Evolutionary conservation across 2,113 vertebrate species (phyloP).

Genomic region (Raja brachyura): DNA sequence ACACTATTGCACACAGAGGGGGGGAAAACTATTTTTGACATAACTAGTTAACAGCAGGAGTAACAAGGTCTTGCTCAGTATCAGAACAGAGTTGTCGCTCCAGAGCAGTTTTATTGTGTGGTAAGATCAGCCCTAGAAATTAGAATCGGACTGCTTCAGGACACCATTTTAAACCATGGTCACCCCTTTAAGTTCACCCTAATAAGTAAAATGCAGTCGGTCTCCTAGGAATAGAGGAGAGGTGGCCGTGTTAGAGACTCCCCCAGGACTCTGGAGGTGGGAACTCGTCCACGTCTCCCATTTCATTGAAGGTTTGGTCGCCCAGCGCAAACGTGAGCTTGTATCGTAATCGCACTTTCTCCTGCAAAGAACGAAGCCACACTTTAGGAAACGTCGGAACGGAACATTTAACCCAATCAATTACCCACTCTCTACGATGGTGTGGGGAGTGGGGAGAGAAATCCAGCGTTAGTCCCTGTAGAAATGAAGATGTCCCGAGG

Average conservation of each 20-base stretch:
- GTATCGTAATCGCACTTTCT: constrained; percentile 91
- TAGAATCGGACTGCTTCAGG: constrained; percentile 9
- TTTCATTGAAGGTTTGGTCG: constrained; percentile 78
- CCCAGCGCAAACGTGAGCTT: constrained; percentile 85
- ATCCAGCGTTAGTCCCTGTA: neutral
- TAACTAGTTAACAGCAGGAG: neutral
- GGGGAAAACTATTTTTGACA: neutral
- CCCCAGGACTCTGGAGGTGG: constrained; percentile 85
- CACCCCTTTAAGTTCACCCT: neutral
- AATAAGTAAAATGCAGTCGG: neutral
- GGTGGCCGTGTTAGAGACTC: constrained; percentile 62
- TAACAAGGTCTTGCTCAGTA: neutral
- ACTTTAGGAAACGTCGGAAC: neutral
- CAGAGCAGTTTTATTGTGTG: neutral
- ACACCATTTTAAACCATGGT: too few species aligned
- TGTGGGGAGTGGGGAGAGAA: too few species aligned
- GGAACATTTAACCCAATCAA: neutral
- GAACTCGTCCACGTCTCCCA: constrained; percentile 89
- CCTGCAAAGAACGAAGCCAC: constrained; percentile 56
- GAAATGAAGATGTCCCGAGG: neutral
- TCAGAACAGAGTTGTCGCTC: neutral
- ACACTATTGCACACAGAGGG: neutral
- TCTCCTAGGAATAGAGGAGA: neutral
- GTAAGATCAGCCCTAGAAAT: constrained; percentile 30
- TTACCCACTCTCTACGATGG: neutral